Evolutionary conservation across 2,113 vertebrate species (phyloP).

Genomic region (Pteronura brasiliensis): DNA sequence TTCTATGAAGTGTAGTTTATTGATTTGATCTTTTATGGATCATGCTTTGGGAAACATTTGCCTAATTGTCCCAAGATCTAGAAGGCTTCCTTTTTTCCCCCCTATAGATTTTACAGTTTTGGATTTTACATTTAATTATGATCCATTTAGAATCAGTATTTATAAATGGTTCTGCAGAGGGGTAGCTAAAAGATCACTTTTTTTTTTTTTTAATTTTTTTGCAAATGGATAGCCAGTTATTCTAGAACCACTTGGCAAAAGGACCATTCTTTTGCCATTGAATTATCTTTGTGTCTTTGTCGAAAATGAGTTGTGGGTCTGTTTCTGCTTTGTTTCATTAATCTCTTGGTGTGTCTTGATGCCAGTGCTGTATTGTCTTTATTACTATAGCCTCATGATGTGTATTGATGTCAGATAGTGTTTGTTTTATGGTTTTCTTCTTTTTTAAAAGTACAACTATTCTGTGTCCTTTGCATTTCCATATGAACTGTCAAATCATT

Average conservation of each 20-base stretch:
- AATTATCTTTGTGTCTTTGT: not conserved
- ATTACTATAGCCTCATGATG: not conserved
- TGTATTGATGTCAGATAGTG: not conserved
- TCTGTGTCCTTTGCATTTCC: not conserved
- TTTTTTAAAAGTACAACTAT: not conserved
- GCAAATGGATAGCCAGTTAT: not conserved
- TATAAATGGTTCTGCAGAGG: not conserved
- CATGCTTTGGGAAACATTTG: slow-evolving; percentile 8
- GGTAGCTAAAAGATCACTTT: not conserved
- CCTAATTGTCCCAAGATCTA: not conserved
- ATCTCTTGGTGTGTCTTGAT: not conserved
- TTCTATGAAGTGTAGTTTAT: not conserved
- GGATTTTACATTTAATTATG: not conserved
- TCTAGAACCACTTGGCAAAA: not conserved
- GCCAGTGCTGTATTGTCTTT: not conserved
- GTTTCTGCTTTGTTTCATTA: not conserved
- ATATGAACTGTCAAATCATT: not conserved
- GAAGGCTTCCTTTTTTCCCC: not conserved
- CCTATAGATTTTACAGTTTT: not conserved
- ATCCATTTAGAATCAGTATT: slow-evolving; percentile 24
- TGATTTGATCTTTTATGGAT: slow-evolving; percentile 5
- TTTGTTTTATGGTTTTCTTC: not conserved
- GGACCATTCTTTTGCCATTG: not conserved
- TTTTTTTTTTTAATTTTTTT: not conserved
- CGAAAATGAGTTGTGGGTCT: not conserved